Evolutionary conservation across 2,113 vertebrate species (phyloP), one percentile per base, ranked within the genome.

Genomic region (Cephalophus harveyi): DNA sequence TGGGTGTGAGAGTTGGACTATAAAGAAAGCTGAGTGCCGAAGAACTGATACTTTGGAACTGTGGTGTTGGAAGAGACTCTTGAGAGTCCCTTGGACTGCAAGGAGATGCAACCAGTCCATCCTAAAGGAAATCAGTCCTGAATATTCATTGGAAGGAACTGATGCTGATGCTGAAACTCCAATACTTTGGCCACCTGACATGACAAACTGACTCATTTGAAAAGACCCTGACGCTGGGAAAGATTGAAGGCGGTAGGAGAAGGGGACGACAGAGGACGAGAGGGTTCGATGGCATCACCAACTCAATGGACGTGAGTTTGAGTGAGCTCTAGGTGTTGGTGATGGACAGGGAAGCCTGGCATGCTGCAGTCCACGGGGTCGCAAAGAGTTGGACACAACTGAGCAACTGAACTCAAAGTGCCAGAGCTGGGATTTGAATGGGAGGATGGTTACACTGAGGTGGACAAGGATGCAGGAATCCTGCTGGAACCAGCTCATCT

Each of bases 191-290:
- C n/a, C n/a, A 71, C 5, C n/a, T 71, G 19, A 71, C 2, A 2
- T 0, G 8, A 71, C 36, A 36, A 71, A 71, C 10, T 23, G 67
- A 40, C 17, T 23, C 10, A 40, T 12, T 40, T 36, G 67, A 40
- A 71, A 71, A 71, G 67, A 71, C 2, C n/a, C 67, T 71, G 67
- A 71, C 40, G 9, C n/a, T 71, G 67, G n/a, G 19, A 40, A 71
- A 71, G 67, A 71, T 3, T 71, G 67, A 71, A 71, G 67, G 67
- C 0, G 0, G 67, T 23, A 71, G 67, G 10, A 23, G n/a, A 71
- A 71, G n/a, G 10, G n/a, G n/a, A 71, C 0, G 19, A 71, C 40
- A 71, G n/a, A 5, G n/a, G n/a, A 71, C 0, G 19, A 71, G 67
- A 71, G 11, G 21, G 67, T 40, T 71, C 19, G n/a, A 40, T 71